A percentile compares a stretch with the other conserved stretches of the same genome.
Conservation (phyloP, 2,113 vertebrate genomes). For the Prochilodus magdalenae region DNA sequence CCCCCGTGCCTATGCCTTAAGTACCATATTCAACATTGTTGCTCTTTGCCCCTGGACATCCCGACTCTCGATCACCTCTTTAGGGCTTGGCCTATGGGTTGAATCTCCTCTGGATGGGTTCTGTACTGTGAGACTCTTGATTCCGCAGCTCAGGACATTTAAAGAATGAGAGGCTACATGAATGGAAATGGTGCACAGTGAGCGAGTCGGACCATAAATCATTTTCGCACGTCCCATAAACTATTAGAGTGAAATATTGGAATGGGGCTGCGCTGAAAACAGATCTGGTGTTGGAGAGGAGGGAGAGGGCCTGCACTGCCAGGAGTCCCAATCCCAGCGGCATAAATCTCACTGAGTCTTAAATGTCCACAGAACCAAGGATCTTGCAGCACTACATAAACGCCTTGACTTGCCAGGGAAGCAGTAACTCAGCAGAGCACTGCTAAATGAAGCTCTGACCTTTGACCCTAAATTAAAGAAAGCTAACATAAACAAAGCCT, state of each 20-base stretch:
- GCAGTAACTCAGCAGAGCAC: neutral
- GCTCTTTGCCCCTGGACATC: neutral
- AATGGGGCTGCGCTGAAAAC: neutral
- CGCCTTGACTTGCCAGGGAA: neutral
- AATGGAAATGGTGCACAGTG: slow-evolving; percentile 9
- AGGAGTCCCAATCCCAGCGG: neutral
- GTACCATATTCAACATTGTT: neutral
- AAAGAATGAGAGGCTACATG: neutral
- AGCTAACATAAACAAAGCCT: neutral
- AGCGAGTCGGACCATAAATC: slow-evolving; percentile 52
- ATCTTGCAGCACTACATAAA: slow-evolving; percentile 6
- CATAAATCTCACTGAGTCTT: slow-evolving; percentile 49
- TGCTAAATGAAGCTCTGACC: neutral
- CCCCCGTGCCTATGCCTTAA: neutral
- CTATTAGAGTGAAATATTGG: slow-evolving; percentile 62
- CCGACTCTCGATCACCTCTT: neutral
- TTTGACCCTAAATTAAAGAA: neutral
- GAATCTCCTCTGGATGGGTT: neutral
- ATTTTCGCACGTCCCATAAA: slow-evolving; percentile 68
- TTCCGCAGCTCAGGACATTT: neutral
- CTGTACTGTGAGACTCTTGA: neutral
- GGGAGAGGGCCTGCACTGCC: slow-evolving; percentile 24
- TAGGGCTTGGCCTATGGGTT: neutral
- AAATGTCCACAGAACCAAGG: neutral
- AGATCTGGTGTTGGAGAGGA: slow-evolving; percentile 48